These are phyloP conservation scores for Dastarcus helophoroides DNA, from an alignment of 2,888 invertebrate genomes.

Conservation along the genomic window DNA sequence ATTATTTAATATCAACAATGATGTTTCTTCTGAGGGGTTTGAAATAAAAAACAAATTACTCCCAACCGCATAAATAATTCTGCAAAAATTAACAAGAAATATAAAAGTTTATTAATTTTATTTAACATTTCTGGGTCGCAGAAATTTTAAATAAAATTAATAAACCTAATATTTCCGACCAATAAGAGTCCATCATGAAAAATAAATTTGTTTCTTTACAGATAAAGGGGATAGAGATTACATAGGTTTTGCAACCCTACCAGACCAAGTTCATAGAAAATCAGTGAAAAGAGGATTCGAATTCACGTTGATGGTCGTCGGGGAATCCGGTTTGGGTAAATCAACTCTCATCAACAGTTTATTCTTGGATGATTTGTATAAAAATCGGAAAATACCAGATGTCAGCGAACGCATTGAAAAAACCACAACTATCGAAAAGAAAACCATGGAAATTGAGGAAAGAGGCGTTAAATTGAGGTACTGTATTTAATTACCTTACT, in stretches of 20 bases:
- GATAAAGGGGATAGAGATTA: conserved; percentile 55
- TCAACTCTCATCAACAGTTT: conserved; percentile 91
- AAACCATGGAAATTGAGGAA: conserved; percentile 91
- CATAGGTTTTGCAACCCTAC: conserved; percentile 90
- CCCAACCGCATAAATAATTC: too few relatives aligned
- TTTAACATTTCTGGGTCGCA: too few relatives aligned
- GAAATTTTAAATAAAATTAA: too few relatives aligned
- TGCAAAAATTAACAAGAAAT: too few relatives aligned
- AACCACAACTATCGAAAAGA: conserved; percentile 61
- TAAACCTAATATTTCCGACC: too few relatives aligned
- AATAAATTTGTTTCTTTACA: conserved; percentile 10
- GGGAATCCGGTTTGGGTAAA: conserved; percentile 89
- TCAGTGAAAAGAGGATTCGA: conserved; percentile 94
- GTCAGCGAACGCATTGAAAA: conserved; percentile 53
- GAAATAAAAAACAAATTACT: too few relatives aligned
- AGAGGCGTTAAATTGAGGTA: conserved; percentile 74
- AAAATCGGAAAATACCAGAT: conserved; percentile 63
- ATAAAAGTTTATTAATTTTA: too few relatives aligned
- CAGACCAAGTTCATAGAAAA: conserved; percentile 92
- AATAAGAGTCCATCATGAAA: too few relatives aligned
- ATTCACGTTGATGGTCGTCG: conserved; percentile 93
- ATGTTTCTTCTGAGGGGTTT: too few relatives aligned
- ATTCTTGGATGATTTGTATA: conserved; percentile 87
- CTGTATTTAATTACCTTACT: not conserved
- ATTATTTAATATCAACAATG: too few relatives aligned